These are phyloP conservation scores for Subacronicta megacephala DNA, from an alignment of 2,888 invertebrate species.

Conservation along the genomic window DNA sequence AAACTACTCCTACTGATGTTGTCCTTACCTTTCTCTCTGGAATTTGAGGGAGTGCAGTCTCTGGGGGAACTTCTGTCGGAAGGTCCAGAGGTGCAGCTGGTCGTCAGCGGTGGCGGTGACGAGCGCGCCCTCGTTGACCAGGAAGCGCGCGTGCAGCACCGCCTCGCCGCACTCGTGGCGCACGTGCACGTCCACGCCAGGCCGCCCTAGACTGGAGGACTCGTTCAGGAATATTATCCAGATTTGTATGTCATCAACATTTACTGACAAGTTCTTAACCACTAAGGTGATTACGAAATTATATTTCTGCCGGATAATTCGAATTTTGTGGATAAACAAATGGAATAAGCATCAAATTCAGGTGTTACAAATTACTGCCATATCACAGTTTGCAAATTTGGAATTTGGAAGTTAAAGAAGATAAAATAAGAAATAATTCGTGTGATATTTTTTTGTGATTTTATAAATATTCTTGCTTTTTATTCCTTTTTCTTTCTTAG, in stretches of 20 bases:
- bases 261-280: not conserved
- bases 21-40: slow-evolving; percentile 95
- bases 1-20: not conserved
- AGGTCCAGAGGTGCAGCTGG: slow-evolving; percentile 99
- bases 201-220: slow-evolving; percentile 95
- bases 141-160: slow-evolving; percentile 97
- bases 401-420: no score
- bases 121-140: slow-evolving; percentile 99
- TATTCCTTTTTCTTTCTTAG: no score
- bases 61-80: slow-evolving; percentile 97
- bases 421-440: no score
- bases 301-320: no score
- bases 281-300: no score
- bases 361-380: no score
- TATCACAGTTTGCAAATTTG: no score
- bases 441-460: no score
- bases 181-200: slow-evolving; percentile 98
- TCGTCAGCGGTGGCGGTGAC: slow-evolving; percentile 99
- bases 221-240: slow-evolving; percentile 67
- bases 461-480: no score
- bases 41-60: slow-evolving; percentile 99
- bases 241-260: not conserved
- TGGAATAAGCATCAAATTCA: no score
- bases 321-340: no score
- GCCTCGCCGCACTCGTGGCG: slow-evolving; percentile 95